These are phyloP conservation scores for Cynodonichthys magdalenae DNA, from an alignment of 2,797 vertebrate genomes.

Conservation along the genomic window DNA sequence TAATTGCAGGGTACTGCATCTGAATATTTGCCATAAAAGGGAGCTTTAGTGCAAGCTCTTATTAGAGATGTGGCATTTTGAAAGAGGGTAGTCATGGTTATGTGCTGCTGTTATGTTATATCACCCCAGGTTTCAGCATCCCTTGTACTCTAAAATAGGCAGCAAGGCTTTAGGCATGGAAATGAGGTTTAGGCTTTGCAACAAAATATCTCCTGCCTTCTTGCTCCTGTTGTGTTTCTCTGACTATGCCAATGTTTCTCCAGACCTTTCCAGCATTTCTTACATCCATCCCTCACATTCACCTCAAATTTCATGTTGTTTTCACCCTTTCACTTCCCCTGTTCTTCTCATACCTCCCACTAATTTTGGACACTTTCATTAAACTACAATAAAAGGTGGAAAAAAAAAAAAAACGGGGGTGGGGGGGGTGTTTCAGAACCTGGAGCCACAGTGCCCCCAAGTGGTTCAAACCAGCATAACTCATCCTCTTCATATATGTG, in stretches of 20 bases:
- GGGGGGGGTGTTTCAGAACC: background rate
- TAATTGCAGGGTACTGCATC: constrained; percentile 63
- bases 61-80: constrained; percentile 62
- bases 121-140: constrained; percentile 44
- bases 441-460: constrained; percentile 79
- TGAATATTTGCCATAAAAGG: constrained; percentile 59
- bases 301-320: constrained; percentile 43
- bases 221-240: constrained; percentile 28
- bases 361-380: constrained; percentile 62
- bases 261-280: constrained; percentile 4
- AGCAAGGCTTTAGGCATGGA: constrained; percentile 36
- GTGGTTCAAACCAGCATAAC: constrained; percentile 45
- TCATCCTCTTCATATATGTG: constrained; percentile 13
- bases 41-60: constrained; percentile 47
- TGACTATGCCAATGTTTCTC: constrained; percentile 28
- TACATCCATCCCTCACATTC: constrained; percentile 5
- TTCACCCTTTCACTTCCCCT: constrained; percentile 27
- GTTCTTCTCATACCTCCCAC: constrained; percentile 40
- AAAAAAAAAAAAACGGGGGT: constrained; percentile 8
- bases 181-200: constrained; percentile 47
- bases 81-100: constrained; percentile 53
- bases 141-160: constrained; percentile 45
- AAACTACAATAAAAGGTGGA: constrained; percentile 36
- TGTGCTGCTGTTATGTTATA: constrained; percentile 55
- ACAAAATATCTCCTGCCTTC: constrained; percentile 35